Conservation (phyloP, 2,888 invertebrate species). For the Dicyrtomina minuta region DNA sequence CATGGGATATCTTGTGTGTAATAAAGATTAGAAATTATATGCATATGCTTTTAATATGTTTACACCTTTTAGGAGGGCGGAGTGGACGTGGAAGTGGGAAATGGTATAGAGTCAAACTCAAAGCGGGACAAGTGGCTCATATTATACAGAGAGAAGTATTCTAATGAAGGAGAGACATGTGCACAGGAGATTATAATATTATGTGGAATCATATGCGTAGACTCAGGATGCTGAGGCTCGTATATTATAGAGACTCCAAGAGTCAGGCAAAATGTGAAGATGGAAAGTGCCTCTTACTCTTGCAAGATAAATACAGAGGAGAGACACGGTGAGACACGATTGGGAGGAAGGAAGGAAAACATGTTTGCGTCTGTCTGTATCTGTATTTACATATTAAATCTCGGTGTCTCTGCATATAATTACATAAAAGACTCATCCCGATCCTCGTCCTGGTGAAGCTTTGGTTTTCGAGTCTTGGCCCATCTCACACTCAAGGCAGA, state of each 20-base stretch:
- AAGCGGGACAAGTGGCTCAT: neutral
- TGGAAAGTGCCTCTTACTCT: no score
- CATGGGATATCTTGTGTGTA: constrained; percentile 13
- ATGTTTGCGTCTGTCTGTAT: neutral
- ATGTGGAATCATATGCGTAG: neutral
- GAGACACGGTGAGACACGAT: no score
- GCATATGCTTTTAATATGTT: neutral
- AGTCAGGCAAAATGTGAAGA: neutral
- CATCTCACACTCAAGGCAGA: neutral
- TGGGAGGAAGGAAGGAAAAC: no score
- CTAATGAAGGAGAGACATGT: neutral
- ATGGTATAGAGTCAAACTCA: neutral
- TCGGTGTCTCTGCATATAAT: neutral
- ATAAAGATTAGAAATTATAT: constrained; percentile 29
- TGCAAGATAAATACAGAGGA: no score
- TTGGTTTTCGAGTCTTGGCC: neutral
- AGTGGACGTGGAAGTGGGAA: neutral
- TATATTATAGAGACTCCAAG: no score
- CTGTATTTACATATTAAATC: neutral
- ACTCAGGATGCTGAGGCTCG: no score
- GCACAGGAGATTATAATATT: no score
- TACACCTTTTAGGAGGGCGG: no score
- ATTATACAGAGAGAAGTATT: neutral
- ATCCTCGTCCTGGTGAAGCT: constrained; percentile 15
- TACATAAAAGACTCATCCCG: no score